These are phyloP conservation scores for Cheilosia soror DNA, from an alignment of 2,888 invertebrate species.

Conservation along the genomic window DNA sequence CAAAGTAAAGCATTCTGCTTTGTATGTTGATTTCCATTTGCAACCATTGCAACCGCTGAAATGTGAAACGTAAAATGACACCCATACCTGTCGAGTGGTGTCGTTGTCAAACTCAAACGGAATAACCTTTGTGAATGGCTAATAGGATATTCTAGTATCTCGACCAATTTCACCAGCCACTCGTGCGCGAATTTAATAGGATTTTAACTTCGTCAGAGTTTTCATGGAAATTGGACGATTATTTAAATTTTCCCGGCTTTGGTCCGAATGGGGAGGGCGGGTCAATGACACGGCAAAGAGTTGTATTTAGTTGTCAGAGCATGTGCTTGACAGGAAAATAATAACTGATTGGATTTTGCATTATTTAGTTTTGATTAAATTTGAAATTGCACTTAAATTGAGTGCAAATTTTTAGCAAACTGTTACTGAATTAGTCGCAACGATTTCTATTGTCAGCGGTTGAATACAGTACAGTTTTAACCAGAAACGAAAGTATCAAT, in stretches of 20 bases:
- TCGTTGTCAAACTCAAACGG: not conserved
- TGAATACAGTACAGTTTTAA: too few relatives aligned
- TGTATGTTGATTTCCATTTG: not conserved
- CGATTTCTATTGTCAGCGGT: too few relatives aligned
- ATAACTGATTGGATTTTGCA: conserved; percentile 10
- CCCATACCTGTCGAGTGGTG: conserved; percentile 10
- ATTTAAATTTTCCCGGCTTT: conserved; percentile 35
- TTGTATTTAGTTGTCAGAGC: conserved; percentile 11
- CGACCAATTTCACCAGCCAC: not conserved
- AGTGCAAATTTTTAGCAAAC: too few relatives aligned
- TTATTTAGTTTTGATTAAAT: conserved; percentile 8
- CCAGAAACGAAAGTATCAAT: too few relatives aligned
- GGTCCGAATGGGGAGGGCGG: not conserved
- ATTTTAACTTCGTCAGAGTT: conserved; percentile 40
- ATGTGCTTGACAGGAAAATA: conserved; percentile 8
- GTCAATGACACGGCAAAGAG: conserved; percentile 1
- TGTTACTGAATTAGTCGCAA: too few relatives aligned
- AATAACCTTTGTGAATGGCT: conserved; percentile 18
- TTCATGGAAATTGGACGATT: conserved; percentile 42
- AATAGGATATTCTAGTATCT: conserved; percentile 12
- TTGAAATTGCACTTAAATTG: not conserved
- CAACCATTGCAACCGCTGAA: conserved; percentile 22
- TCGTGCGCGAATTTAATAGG: conserved; percentile 36
- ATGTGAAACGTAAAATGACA: conserved; percentile 27
- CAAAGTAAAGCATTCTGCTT: not conserved